Conservation (phyloP, 2,113 vertebrate genomes). For the Heptranchias perlo region DNA sequence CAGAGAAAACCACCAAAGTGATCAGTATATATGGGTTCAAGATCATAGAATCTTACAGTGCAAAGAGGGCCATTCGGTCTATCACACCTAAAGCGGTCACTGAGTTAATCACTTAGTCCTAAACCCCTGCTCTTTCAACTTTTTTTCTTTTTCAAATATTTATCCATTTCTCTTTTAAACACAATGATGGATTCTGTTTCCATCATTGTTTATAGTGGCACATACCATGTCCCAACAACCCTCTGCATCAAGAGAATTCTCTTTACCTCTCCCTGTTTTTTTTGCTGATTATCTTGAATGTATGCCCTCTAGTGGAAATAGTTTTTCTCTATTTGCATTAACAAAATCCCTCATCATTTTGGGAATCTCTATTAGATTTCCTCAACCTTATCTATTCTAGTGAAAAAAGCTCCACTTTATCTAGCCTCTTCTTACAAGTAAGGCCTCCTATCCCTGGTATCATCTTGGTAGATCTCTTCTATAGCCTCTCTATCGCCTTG, state of each 20-base stretch:
- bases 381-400: background rate
- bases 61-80: background rate
- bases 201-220: background rate
- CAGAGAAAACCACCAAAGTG: background rate
- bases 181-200: background rate
- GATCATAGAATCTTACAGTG: background rate
- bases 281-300: background rate
- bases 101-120: background rate
- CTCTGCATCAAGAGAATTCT: background rate
- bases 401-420: background rate
- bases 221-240: background rate
- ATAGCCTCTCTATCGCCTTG: background rate
- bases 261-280: background rate
- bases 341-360: background rate
- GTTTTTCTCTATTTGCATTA: background rate
- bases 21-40: background rate
- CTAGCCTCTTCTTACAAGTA: background rate
- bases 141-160: background rate
- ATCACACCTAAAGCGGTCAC: background rate
- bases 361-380: background rate
- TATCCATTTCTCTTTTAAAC: background rate
- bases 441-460: background rate
- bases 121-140: background rate
- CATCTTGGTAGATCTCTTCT: background rate
- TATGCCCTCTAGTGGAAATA: conserved; percentile 27